These are phyloP conservation scores for Drosophila pullipes DNA, from an alignment of 2,888 invertebrate species.

Conservation along the genomic window DNA sequence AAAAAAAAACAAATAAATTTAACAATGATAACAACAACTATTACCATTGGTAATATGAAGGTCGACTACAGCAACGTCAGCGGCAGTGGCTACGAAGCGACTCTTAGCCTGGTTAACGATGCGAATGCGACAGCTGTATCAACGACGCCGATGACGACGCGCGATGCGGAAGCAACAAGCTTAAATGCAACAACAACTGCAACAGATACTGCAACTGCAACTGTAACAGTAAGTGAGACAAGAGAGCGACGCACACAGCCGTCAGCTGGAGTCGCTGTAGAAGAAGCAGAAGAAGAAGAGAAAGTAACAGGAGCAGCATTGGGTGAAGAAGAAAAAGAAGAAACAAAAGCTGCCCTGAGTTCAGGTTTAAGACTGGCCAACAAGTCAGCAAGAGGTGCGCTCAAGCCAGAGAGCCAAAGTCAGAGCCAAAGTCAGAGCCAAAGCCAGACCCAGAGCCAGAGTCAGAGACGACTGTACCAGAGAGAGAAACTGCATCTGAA, in stretches of 20 bases:
- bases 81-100: slow-evolving; percentile 60
- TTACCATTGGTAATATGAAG: slow-evolving; percentile 43
- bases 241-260: slow-evolving; percentile 29
- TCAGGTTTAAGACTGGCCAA: slow-evolving; percentile 28
- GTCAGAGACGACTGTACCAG: slow-evolving; percentile 36
- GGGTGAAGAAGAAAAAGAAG: slow-evolving; percentile 8
- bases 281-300: slow-evolving; percentile 36
- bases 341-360: slow-evolving; percentile 41
- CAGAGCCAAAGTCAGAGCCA: slow-evolving; percentile 24
- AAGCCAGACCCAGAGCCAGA: slow-evolving; percentile 24
- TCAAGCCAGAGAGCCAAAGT: slow-evolving; percentile 15
- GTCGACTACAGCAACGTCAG: slow-evolving; percentile 75
- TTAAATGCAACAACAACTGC: slow-evolving; percentile 22
- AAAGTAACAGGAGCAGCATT: slow-evolving; percentile 12
- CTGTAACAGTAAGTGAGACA: slow-evolving; percentile 23
- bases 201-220: slow-evolving; percentile 10
- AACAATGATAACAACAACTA: slow-evolving; percentile 16
- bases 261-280: slow-evolving; percentile 14
- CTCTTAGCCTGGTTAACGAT: slow-evolving; percentile 55
- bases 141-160: slow-evolving; percentile 23
- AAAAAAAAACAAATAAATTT: background rate
- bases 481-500: slow-evolving; percentile 46
- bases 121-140: slow-evolving; percentile 26
- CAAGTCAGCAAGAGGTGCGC: slow-evolving; percentile 25
- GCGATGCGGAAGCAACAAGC: slow-evolving; percentile 34